phyloP scores from a whole-genome alignment of 2,797 vertebrate genomes.

The Sebastes hopkinsi region DNA sequence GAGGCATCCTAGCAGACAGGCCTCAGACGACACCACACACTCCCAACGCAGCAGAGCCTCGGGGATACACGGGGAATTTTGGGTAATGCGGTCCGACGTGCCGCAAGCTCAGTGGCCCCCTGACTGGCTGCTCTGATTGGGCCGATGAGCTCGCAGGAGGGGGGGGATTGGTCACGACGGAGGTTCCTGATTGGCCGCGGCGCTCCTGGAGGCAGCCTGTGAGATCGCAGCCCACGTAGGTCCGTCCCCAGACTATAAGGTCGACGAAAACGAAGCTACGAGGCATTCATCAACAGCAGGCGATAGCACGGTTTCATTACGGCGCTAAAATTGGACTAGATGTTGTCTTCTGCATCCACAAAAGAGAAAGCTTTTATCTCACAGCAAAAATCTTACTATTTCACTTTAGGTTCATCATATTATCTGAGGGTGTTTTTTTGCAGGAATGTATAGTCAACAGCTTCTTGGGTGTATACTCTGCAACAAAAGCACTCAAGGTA shows the following conservation, averaged over 20 bases:
- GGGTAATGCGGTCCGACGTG: constrained; percentile 77
- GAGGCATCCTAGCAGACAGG: constrained; percentile 66
- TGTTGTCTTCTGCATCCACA: neutral
- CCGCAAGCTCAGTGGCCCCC: constrained; percentile 68
- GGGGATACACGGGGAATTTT: constrained; percentile 70
- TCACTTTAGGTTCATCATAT: neutral
- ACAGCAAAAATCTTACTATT: neutral
- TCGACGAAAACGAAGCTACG: constrained; percentile 24
- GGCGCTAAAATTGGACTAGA: neutral
- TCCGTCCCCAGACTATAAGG: constrained; percentile 60
- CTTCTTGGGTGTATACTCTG: neutral
- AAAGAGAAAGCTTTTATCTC: constrained; percentile 3
- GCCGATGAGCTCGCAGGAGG: constrained; percentile 22
- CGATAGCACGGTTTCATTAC: constrained; percentile 11
- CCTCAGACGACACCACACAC: constrained; percentile 63
- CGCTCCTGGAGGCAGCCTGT: constrained; percentile 39
- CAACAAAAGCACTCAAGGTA: neutral
- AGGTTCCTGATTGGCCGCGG: constrained; percentile 45
- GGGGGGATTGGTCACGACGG: constrained; percentile 28
- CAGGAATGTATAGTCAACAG: neutral
- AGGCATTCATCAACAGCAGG: constrained; percentile 33
- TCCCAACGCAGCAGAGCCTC: constrained; percentile 62
- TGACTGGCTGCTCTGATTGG: constrained; percentile 72
- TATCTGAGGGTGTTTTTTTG: neutral
- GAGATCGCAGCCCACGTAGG: constrained; percentile 36